These are phyloP conservation scores for Masnerella sp. DNA, from an alignment of 2,888 invertebrate species.

Conservation along the genomic window DNA sequence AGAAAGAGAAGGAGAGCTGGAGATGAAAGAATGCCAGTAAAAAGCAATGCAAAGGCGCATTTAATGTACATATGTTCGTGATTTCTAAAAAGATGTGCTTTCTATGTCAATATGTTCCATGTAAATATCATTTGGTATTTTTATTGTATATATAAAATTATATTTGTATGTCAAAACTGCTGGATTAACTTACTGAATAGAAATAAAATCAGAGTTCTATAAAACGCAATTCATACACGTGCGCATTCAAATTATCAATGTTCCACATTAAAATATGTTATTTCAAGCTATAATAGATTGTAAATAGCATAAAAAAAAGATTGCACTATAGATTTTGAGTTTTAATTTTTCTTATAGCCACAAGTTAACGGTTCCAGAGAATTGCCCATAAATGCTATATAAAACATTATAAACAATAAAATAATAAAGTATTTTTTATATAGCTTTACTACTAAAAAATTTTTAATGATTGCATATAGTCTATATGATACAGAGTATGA, in stretches of 20 bases:
- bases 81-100: neutral
- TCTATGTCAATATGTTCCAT: conserved; percentile 5
- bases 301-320: neutral
- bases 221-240: neutral
- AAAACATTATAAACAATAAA: too few relatives aligned
- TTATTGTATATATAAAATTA: conserved; percentile 1
- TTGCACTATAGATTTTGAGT: conserved; percentile 7
- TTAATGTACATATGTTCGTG: conserved; percentile 4
- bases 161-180: neutral
- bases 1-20: neutral
- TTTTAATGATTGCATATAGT: too few relatives aligned
- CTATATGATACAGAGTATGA: too few relatives aligned
- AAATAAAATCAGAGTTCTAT: neutral
- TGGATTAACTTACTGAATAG: neutral
- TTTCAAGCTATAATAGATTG: neutral
- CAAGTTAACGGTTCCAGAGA: conserved; percentile 9
- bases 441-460: too few relatives aligned
- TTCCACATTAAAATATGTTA: conserved; percentile 7
- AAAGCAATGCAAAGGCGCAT: neutral
- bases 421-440: too few relatives aligned
- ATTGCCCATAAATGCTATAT: conserved; percentile 1
- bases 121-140: neutral
- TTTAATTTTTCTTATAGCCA: neutral
- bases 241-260: conserved; percentile 4
- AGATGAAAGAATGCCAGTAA: neutral